phyloP scores from a whole-genome alignment of 2,888 invertebrate genomes.

The Protophormia terraenovae region DNA sequence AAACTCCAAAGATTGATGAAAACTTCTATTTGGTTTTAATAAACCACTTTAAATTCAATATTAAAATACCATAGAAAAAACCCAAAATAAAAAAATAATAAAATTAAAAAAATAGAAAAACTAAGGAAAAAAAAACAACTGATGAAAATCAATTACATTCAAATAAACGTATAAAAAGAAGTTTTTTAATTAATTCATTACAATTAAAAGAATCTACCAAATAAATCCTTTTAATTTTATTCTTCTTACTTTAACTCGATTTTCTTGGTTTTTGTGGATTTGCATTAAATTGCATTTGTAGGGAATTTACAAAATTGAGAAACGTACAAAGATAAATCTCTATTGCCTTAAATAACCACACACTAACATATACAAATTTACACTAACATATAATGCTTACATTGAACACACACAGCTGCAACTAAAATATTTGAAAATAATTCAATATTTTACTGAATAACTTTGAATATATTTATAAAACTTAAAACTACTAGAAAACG shows the following conservation, averaged over 20 bases:
- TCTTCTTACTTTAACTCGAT: constrained; percentile 47
- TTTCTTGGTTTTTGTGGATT: constrained; percentile 65
- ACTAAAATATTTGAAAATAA: constrained; percentile 18
- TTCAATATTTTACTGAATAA: constrained; percentile 42
- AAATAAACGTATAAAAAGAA: constrained; percentile 44
- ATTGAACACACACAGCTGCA: not conserved
- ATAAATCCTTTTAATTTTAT: constrained; percentile 58
- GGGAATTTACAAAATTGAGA: constrained; percentile 40
- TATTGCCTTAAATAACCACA: not conserved
- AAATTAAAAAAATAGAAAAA: constrained; percentile 5
- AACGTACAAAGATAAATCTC: constrained; percentile 48
- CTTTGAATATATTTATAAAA: constrained; percentile 17
- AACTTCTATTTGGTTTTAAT: constrained; percentile 23
- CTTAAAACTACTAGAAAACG: not conserved
- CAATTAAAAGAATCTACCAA: constrained; percentile 63
- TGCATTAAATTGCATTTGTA: constrained; percentile 57
- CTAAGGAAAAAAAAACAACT: constrained; percentile 23
- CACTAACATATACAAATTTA: not conserved
- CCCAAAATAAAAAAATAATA: not conserved
- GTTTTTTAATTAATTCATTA: constrained; percentile 66
- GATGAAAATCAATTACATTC: constrained; percentile 54
- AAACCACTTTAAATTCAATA: constrained; percentile 56
- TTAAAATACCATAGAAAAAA: not conserved
- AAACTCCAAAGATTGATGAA: constrained; percentile 54
- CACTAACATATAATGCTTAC: too few species aligned